Conservation (phyloP, 1,140 invertebrate species). For the Phthorimaea operculella region DNA sequence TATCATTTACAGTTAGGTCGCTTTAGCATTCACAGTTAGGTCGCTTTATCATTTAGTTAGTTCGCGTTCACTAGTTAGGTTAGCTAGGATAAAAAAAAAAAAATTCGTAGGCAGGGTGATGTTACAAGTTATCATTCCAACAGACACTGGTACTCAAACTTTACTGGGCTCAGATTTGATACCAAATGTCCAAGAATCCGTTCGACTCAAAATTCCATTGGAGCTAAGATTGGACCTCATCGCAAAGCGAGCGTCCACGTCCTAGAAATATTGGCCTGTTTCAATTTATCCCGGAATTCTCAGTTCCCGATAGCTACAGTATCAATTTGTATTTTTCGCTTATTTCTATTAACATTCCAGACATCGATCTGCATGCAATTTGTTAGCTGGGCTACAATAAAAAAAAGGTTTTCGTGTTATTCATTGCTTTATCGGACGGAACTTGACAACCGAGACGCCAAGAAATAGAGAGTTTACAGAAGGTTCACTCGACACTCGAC, state of each 20-base stretch:
- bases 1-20: too few relatives aligned
- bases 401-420: not conserved
- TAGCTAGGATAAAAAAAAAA: too few relatives aligned
- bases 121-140: too few relatives aligned
- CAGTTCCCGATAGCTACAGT: slow-evolving; percentile 24
- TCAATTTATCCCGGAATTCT: slow-evolving; percentile 23
- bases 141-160: too few relatives aligned
- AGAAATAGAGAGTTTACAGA: too few relatives aligned
- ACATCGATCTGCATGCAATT: slow-evolving; percentile 43
- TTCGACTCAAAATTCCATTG: not conserved
- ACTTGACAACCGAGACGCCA: slow-evolving; percentile 5
- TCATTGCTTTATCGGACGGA: not conserved
- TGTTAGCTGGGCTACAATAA: too few relatives aligned
- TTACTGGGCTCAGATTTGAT: not conserved
- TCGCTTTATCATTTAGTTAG: too few relatives aligned
- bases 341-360: slow-evolving; percentile 49
- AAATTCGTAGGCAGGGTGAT: too few relatives aligned
- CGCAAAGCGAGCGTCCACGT: not conserved
- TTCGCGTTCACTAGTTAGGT: too few relatives aligned
- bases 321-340: slow-evolving; percentile 24
- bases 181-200: not conserved
- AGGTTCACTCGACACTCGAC: too few relatives aligned
- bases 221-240: not conserved
- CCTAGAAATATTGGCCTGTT: slow-evolving; percentile 15
- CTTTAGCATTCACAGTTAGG: too few relatives aligned